Evolutionary conservation across 2,888 invertebrate genomes (phyloP).

Genomic region (Epinotia bilunana): DNA sequence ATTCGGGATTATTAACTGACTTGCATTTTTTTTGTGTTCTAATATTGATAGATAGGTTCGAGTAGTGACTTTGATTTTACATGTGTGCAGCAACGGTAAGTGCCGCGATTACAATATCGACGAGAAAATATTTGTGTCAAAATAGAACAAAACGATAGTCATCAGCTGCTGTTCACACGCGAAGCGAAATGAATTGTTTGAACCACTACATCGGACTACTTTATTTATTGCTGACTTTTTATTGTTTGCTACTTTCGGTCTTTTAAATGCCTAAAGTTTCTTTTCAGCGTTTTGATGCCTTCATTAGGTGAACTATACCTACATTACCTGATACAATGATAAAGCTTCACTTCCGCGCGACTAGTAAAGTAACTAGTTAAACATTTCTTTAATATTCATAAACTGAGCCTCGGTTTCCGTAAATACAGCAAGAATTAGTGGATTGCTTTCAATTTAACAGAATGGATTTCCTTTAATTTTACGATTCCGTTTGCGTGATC

Average conservation of each 20-base stretch:
- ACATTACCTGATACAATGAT: too few species aligned
- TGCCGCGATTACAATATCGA: conserved; percentile 71
- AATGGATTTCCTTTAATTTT: conserved; percentile 81
- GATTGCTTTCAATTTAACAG: conserved; percentile 77
- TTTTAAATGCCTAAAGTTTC: conserved; percentile 54
- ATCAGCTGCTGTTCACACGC: conserved; percentile 70
- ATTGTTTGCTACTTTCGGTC: conserved; percentile 61
- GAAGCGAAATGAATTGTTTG: conserved; percentile 70
- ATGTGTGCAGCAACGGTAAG: conserved; percentile 63
- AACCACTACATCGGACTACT: conserved; percentile 59
- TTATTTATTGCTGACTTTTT: conserved; percentile 61
- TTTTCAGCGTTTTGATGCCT: conserved; percentile 61
- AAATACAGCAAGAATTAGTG: conserved; percentile 58
- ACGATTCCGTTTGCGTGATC: conserved; percentile 83
- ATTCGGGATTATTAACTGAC: conserved; percentile 84
- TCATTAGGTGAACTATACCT: conserved; percentile 54
- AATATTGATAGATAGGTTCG: conserved; percentile 84
- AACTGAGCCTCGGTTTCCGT: conserved; percentile 14
- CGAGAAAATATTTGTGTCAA: conserved; percentile 72
- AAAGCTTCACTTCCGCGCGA: conserved; percentile 2
- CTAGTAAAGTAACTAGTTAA: background rate
- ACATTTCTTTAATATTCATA: conserved; percentile 21
- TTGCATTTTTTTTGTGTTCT: conserved; percentile 84
- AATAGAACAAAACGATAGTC: conserved; percentile 76
- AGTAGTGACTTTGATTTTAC: conserved; percentile 75